Evolutionary conservation across 2,797 vertebrate genomes (phyloP).

Genomic region (Natrix natrix): DNA sequence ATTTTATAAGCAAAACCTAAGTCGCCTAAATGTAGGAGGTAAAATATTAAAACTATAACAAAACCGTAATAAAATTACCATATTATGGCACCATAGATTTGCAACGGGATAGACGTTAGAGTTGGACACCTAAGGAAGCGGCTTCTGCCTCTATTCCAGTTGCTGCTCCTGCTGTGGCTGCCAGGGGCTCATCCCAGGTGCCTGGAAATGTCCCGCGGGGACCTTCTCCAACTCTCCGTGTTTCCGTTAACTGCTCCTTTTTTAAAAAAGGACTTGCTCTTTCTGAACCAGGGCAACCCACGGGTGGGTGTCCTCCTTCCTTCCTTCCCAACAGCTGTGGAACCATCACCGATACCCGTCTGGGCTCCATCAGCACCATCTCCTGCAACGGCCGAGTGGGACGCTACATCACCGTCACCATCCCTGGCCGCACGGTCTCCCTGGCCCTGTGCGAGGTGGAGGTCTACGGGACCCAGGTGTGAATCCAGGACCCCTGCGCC

Average conservation of each 20-base stretch:
- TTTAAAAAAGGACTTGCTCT: neutral
- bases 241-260: neutral
- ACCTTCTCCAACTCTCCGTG: neutral
- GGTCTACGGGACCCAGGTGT: neutral
- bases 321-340: neutral
- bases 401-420: neutral
- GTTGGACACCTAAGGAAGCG: too few relatives aligned
- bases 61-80: too few relatives aligned
- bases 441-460: neutral
- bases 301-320: neutral
- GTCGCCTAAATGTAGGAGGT: too few relatives aligned
- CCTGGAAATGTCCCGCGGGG: neutral
- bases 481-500: neutral
- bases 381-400: neutral
- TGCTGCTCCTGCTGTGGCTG: neutral
- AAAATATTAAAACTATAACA: too few relatives aligned
- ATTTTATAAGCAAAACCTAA: too few relatives aligned
- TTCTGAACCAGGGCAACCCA: neutral
- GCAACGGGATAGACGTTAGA: too few relatives aligned
- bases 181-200: neutral
- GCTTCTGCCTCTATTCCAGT: neutral
- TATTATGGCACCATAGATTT: too few relatives aligned
- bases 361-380: neutral
- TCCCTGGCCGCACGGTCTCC: neutral
- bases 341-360: neutral